Conservation (phyloP, 2,113 vertebrate genomes). For the Macquaria ambigua region DNA sequence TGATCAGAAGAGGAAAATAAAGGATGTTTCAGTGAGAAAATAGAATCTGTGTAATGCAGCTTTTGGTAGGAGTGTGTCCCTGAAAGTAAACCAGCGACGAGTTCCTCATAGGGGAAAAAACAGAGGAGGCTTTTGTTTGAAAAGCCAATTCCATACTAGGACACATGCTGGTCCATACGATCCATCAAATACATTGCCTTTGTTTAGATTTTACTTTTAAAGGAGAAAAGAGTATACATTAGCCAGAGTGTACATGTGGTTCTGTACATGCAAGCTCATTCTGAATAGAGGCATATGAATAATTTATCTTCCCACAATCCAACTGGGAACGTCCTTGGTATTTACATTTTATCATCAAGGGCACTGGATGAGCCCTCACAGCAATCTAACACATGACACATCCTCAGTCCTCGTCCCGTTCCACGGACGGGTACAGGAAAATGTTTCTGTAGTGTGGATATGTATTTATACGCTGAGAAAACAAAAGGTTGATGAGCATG, state of each 20-base stretch:
- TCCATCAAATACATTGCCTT: conserved; percentile 70
- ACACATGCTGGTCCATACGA: conserved; percentile 43
- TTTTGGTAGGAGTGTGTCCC: conserved; percentile 24
- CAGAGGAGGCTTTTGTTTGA: conserved; percentile 48
- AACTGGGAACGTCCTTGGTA: conserved; percentile 85
- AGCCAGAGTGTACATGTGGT: conserved; percentile 67
- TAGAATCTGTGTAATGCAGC: conserved; percentile 45
- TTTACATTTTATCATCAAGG: conserved; percentile 88
- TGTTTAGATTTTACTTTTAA: conserved; percentile 80
- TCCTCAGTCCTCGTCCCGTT: conserved; percentile 54
- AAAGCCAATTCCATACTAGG: conserved; percentile 64
- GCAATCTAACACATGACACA: conserved; percentile 77
- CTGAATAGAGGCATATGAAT: conserved; percentile 83
- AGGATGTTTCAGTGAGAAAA: conserved; percentile 54
- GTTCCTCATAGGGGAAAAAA: neutral
- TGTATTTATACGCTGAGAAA: conserved; percentile 47
- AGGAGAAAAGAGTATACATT: conserved; percentile 73
- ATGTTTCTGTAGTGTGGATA: conserved; percentile 41
- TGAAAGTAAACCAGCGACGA: conserved; percentile 45
- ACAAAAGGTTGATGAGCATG: conserved; percentile 66
- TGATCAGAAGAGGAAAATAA: conserved; percentile 70
- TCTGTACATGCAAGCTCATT: conserved; percentile 80
- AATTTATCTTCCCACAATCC: conserved; percentile 84
- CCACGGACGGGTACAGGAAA: conserved; percentile 23
- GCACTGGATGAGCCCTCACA: conserved; percentile 72